Evolutionary conservation across 2,888 invertebrate genomes (phyloP).

Genomic region (Tortrix viridana): DNA sequence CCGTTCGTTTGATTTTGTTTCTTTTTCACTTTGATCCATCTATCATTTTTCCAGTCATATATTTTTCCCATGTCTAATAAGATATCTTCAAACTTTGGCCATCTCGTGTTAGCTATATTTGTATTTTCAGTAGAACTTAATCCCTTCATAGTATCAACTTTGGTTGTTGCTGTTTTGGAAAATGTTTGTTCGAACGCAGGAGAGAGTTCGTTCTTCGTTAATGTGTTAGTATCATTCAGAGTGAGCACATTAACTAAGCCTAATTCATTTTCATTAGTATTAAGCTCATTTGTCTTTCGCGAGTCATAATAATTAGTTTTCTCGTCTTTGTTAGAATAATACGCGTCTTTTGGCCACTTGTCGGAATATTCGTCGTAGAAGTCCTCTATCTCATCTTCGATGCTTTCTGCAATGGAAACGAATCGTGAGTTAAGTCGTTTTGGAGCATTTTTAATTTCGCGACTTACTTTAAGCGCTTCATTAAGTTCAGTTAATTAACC

Average conservation of each 20-base stretch:
- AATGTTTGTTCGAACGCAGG: slow-evolving; percentile 3
- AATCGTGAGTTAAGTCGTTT: slow-evolving; percentile 1
- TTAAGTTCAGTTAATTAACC: too few relatives aligned
- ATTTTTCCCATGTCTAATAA: slow-evolving; percentile 68
- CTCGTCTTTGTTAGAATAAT: slow-evolving; percentile 50
- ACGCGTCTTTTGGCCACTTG: slow-evolving; percentile 53
- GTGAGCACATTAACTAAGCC: not conserved
- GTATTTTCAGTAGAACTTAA: slow-evolving; percentile 22
- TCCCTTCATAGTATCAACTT: slow-evolving; percentile 14
- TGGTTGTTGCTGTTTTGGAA: slow-evolving; percentile 2
- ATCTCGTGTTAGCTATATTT: slow-evolving; percentile 42
- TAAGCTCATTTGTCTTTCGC: slow-evolving; percentile 52
- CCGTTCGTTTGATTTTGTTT: slow-evolving; percentile 53
- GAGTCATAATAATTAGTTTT: slow-evolving; percentile 34
- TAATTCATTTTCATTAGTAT: slow-evolving; percentile 18
- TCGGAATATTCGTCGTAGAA: slow-evolving; percentile 71
- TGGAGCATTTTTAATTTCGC: not conserved
- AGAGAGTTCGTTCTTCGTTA: not conserved
- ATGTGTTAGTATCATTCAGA: slow-evolving; percentile 22
- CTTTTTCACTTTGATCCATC: slow-evolving; percentile 76
- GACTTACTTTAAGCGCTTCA: not conserved
- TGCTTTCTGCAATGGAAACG: slow-evolving; percentile 65
- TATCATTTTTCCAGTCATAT: slow-evolving; percentile 79
- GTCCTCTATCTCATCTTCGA: slow-evolving; percentile 68
- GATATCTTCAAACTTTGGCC: slow-evolving; percentile 78